Base-by-base conservation (phyloP, 2,888 invertebrate genomes). In the Ceramica pisi region DNA sequence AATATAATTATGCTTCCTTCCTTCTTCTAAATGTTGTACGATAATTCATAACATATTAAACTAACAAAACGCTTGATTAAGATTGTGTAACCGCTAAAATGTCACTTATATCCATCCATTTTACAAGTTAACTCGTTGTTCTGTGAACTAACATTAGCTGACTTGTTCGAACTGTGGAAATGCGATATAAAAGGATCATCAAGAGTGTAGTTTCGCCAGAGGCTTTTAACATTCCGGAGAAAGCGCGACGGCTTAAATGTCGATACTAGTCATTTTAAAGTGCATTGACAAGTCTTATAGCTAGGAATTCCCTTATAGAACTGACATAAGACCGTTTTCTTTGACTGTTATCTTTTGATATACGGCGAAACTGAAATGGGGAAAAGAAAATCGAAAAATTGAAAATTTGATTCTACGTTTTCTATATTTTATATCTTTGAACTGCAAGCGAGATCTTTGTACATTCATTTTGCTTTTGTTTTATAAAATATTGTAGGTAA, bases 141-240 rank as follows among this genome's bases (percentile, higher is more conserved):
- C 73, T 73, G 65, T 51, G 65, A 73, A 70, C 79, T 85, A 87
- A 89, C 81, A 86, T 85, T 84, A 82, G 78, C 81, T 85, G 75
- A 66, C 74, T 74, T 67, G 81, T 69, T 80, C 80, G 71, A 65
- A 67, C 55, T 66, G 67, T 70, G 70, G 72, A 75, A 81, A 81
- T 71, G 63, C 73, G 66, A 79, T 84, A 80, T 86, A 84, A 85
- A 87, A 79, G 67, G 81, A 88, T 85, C 87, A 88, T 80, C 82
- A 80, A 78, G 79, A 75, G 70, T 81, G 80, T 78, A 84, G 82
- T 83, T 86, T 78, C 69, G 78, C 84, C 73, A 70, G 78, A 65
- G 85, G 87, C 88, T 91, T 90, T 91, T 87, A 89, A 84, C 87
- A 83, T 89, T 83, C 80, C 68, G 55, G 81, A 83, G 81, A 86